Percentiles rank a stretch among this genome's conserved stretches.
These are phyloP conservation scores for Agrochola circellaris DNA, from an alignment of 2,888 invertebrate genomes.

Conservation along the genomic window DNA sequence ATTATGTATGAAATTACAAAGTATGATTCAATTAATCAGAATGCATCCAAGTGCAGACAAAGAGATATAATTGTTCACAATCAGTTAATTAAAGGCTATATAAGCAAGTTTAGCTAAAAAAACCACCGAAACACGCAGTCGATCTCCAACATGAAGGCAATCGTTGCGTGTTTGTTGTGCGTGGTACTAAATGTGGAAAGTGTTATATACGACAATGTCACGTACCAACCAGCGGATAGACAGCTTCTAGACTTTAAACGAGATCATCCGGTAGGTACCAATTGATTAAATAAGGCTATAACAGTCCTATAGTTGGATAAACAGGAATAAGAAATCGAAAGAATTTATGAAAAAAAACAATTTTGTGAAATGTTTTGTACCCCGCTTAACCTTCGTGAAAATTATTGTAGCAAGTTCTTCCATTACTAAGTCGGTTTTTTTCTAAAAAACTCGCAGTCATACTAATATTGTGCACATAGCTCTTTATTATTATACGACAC, in stretches of 20 bases:
- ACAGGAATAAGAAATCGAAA: neutral
- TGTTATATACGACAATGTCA: conserved; percentile 55
- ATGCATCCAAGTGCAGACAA: neutral
- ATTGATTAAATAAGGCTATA: neutral
- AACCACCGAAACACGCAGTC: neutral
- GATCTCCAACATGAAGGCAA: conserved; percentile 51
- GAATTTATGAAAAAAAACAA: neutral
- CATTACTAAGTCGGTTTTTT: neutral
- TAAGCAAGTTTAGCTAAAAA: conserved; percentile 6
- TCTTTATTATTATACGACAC: neutral
- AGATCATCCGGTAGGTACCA: conserved; percentile 70
- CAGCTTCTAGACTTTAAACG: conserved; percentile 75
- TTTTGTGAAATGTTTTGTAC: neutral
- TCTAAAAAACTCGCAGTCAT: neutral
- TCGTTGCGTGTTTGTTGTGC: conserved; percentile 43
- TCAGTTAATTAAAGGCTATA: conserved; percentile 21
- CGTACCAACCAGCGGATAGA: conserved; percentile 65
- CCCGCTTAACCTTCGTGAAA: neutral
- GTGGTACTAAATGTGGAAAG: conserved; percentile 35
- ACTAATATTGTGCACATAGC: no score
- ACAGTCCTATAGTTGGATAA: no score
- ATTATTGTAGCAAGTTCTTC: neutral
- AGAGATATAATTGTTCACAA: conserved; percentile 18
- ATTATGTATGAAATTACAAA: neutral
- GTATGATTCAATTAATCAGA: neutral